Evolutionary conservation across 2,797 vertebrate species (phyloP).

Genomic region (Thalassophryne amazonica): DNA sequence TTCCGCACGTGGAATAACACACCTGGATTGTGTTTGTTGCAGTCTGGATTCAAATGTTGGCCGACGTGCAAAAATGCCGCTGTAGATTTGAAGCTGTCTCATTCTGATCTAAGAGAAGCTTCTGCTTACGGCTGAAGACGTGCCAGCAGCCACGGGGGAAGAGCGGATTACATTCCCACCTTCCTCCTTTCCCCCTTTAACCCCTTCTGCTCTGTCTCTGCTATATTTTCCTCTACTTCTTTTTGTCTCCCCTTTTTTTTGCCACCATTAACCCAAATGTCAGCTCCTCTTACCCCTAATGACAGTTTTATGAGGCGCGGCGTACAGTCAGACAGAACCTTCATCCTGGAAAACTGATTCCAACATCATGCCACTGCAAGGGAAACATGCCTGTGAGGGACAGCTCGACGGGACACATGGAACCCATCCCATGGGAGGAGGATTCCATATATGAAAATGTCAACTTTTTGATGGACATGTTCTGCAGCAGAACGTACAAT

Average conservation of each 20-base stretch:
- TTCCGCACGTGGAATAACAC: no score
- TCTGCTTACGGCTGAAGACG: slow-evolving; percentile 28
- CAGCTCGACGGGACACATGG: neutral
- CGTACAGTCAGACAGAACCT: slow-evolving; percentile 25
- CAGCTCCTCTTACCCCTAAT: slow-evolving; percentile 29
- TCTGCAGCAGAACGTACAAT: no score
- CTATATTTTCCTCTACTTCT: neutral
- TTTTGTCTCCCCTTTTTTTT: neutral
- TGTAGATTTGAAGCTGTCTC: slow-evolving; percentile 31
- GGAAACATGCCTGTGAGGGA: slow-evolving; percentile 30
- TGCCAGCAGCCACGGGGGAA: slow-evolving; percentile 37
- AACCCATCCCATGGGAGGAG: neutral
- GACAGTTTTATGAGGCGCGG: slow-evolving; percentile 57
- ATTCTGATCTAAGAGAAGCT: slow-evolving; percentile 38
- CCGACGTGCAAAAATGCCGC: slow-evolving; percentile 20
- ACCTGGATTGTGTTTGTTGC: neutral
- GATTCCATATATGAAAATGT: neutral
- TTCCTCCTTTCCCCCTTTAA: neutral
- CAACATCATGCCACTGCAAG: slow-evolving; percentile 8
- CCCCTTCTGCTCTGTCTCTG: neutral
- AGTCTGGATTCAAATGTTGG: slow-evolving; percentile 1
- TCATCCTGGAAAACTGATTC: slow-evolving; percentile 24
- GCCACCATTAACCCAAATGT: slow-evolving; percentile 42
- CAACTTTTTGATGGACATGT: neutral
- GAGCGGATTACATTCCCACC: slow-evolving; percentile 22